These are phyloP conservation scores for Trypoxylus dichotomus DNA, from an alignment of 1,140 invertebrate species.

Conservation along the genomic window DNA sequence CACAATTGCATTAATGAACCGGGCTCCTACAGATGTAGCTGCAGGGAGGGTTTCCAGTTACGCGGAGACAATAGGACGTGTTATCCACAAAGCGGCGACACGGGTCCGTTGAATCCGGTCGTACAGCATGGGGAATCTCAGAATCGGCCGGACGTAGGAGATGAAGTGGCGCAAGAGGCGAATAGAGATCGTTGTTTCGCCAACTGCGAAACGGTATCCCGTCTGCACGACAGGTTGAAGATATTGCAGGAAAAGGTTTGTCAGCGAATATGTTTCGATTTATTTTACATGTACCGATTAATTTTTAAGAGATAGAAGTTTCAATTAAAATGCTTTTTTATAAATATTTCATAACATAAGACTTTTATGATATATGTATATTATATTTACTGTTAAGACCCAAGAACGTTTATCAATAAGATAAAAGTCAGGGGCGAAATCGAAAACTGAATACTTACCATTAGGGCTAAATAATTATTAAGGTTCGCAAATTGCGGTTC, in stretches of 20 bases:
- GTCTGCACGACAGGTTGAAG: slow-evolving; percentile 60
- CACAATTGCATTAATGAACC: slow-evolving; percentile 63
- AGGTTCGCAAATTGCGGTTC: no score
- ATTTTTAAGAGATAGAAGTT: no score
- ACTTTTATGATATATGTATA: no score
- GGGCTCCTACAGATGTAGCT: slow-evolving; percentile 62
- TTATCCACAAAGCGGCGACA: slow-evolving; percentile 42
- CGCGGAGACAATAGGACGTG: slow-evolving; percentile 64
- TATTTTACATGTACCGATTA: no score
- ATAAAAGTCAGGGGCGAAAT: no score
- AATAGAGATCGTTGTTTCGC: slow-evolving; percentile 60
- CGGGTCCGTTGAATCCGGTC: slow-evolving; percentile 28
- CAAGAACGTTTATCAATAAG: no score
- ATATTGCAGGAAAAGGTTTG: slow-evolving; percentile 58
- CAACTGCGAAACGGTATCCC: slow-evolving; percentile 61
- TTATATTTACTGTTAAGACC: no score
- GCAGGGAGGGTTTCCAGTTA: slow-evolving; percentile 57
- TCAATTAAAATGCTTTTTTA: no score
- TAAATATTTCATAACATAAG: no score
- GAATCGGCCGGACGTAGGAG: slow-evolving; percentile 36
- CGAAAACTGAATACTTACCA: no score
- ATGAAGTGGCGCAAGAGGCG: slow-evolving; percentile 51
- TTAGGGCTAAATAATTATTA: no score
- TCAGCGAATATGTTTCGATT: not conserved
- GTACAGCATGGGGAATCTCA: slow-evolving; percentile 38